Percentiles rank a stretch among this genome's conserved stretches.
Conservation (phyloP, 1,140 invertebrate species). For the Heliconius hewitsoni region DNA sequence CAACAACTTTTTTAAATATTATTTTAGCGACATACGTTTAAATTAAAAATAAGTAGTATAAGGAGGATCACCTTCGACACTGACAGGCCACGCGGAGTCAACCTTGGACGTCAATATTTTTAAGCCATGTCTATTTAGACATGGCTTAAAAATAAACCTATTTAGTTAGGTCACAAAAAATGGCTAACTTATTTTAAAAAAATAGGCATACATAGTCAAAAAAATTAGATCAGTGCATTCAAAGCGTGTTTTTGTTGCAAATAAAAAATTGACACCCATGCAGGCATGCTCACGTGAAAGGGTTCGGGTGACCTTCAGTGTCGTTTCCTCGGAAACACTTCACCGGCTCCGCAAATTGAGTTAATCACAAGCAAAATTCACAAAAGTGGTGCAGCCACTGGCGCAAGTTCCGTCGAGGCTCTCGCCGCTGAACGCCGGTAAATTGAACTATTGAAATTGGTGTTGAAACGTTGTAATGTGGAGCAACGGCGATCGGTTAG, state of each 20-base stretch:
- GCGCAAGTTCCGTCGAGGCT: slow-evolving; percentile 40
- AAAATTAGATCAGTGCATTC: not conserved
- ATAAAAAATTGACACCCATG: not conserved
- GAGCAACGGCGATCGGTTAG: slow-evolving; percentile 34
- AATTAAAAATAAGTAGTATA: not conserved
- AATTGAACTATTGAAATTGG: slow-evolving; percentile 34
- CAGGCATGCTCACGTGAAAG: slow-evolving; percentile 34
- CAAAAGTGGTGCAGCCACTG: slow-evolving; percentile 30
- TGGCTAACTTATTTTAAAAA: no score
- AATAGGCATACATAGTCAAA: not conserved
- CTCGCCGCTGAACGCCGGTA: slow-evolving; percentile 31
- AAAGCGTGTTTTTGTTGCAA: not conserved
- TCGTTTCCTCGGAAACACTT: slow-evolving; percentile 39
- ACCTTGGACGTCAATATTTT: not conserved
- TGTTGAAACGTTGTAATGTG: slow-evolving; percentile 33
- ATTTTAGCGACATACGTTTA: not conserved
- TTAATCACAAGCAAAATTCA: slow-evolving; percentile 38
- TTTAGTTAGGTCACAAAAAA: not conserved
- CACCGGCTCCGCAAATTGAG: slow-evolving; percentile 35
- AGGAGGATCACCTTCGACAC: slow-evolving; percentile 18
- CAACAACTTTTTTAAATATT: not conserved
- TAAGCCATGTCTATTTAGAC: not conserved
- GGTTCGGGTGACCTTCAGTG: slow-evolving; percentile 37
- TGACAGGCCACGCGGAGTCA: not conserved
- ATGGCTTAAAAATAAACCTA: no score